Base-by-base conservation (phyloP, 2,888 invertebrate species). In the Microctonus brassicae region DNA sequence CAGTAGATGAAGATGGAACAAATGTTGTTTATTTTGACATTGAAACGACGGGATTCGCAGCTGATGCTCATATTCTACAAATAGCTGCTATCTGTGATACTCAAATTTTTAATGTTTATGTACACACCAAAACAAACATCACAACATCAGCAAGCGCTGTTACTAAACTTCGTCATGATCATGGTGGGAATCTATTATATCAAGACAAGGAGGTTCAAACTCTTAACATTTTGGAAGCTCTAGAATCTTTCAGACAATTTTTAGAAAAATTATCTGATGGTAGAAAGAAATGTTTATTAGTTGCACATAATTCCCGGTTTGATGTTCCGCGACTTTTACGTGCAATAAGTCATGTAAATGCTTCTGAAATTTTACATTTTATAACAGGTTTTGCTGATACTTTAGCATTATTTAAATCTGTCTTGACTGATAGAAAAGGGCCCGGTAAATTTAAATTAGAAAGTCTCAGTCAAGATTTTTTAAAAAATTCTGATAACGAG, bases 11-110 rank as follows among this genome's bases (percentile, higher is more conserved):
- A 69, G 36, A 61, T 53, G 61, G 36, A 52, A 36, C 22, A 20
- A 69, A 62, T 53, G 39, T 62, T 62, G 62, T 69, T 62, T 69
- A 69, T 61, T 69, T 69, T 69, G 69, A 69, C 34, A 52, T 69
- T 4, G 53, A 69, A 53, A 69, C 61, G 17, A 62, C 69, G n/a
- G 62, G 61, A 61, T 69, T 53, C 55, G 69, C 62, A 17, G 53
- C 61, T 11, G 24, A 53, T 55, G 52, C 53, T 53, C 61, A 69
- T 69, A 69, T 69, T 69, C 61, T 61, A 62, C 69, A 69, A 69
- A 69, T 69, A 24, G 69, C 69, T 20, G 63, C 62, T 39, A 57
- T 55, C 39, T 69, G 34, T 55, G 53, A 63, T 55, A 10, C 17
- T 33, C 24, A 62, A 34, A 53, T 63, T 62, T 69, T 39, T 57